Base-by-base conservation (phyloP, 2,113 vertebrate species). In the Okapia johnstoni region DNA sequence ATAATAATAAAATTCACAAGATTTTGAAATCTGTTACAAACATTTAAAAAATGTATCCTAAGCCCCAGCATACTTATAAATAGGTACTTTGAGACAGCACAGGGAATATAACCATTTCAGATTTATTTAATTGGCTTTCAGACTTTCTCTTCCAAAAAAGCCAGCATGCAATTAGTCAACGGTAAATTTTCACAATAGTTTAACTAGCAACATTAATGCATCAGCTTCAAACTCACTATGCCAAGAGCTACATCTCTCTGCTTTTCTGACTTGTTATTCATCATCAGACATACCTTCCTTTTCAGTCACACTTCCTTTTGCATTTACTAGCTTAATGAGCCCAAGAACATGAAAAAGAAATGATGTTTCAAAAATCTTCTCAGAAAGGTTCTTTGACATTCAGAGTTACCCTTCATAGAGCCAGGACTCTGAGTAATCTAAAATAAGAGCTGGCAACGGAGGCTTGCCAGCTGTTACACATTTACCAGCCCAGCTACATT, bases 381-480 rank as follows among this genome's bases (percentile, higher is more conserved):
- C 94, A 96, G 85, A 54, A 46, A 40, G 70, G n/a, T 96, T 92
- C 92, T 94, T 96, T 98, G 96, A 89, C 98, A 98, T 98, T 98
- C 83, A 81, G 91, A 96, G 93, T 85, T 97, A 60, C 76, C 94
- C 85, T 96, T 98, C 93, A 70, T 54, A 83, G 96, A 97, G 88
- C 92, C 80, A 97, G 96, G 87, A 66, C 98, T 98, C 95, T 95
- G 88, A 95, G 73, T 98, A 98, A 98, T 97, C 98, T 99, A 98
- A 99, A 99, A 98, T 98, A 98, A 98, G 98, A 98, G 97, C 98
- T 99, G 98, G 98, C 98, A 98, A 52, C 36, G 60, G 66, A 88
- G 58, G 54, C 92, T 97, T 98, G 98, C 98, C 98, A 98, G 99
- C 98, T 99, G 98, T 98, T 98, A 85, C 97, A 97, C 97, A 98